Evolutionary conservation across 2,888 invertebrate genomes (phyloP).

Genomic region (Plutella xylostella): DNA sequence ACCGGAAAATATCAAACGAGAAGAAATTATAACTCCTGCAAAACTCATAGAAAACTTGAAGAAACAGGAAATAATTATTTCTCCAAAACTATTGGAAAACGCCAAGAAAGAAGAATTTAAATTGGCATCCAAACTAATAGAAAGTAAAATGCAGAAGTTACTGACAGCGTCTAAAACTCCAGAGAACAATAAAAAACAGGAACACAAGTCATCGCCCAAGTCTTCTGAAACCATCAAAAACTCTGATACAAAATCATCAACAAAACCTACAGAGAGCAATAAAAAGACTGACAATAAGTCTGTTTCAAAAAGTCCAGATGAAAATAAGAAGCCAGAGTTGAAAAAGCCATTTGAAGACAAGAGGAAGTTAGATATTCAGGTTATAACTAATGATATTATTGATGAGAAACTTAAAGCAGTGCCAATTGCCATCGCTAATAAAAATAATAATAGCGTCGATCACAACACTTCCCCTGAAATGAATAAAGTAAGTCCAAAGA

Average conservation of each 20-base stretch:
- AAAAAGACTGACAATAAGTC: background rate
- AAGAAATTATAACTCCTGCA: background rate
- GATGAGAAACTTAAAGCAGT: background rate
- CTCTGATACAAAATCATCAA: background rate
- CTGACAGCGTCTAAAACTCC: too few species aligned
- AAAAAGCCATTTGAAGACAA: constrained; percentile 1
- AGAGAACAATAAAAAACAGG: background rate
- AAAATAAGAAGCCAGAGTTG: too few species aligned
- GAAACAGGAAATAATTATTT: too few species aligned
- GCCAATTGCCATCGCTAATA: background rate
- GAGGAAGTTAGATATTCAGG: constrained; percentile 7
- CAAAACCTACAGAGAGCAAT: background rate
- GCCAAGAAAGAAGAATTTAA: too few species aligned
- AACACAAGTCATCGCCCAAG: background rate
- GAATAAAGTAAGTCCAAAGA: background rate
- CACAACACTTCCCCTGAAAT: background rate
- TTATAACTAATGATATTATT: background rate
- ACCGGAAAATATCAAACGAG: background rate
- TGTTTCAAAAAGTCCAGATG: background rate
- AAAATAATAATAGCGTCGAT: background rate
- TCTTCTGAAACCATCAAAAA: background rate
- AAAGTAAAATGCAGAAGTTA: too few species aligned
- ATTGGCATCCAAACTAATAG: too few species aligned
- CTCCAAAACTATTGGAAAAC: too few species aligned
- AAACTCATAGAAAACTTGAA: too few species aligned